Evolutionary conservation across 2,797 vertebrate genomes (phyloP).

Genomic region (Anabacerthia variegaticeps): DNA sequence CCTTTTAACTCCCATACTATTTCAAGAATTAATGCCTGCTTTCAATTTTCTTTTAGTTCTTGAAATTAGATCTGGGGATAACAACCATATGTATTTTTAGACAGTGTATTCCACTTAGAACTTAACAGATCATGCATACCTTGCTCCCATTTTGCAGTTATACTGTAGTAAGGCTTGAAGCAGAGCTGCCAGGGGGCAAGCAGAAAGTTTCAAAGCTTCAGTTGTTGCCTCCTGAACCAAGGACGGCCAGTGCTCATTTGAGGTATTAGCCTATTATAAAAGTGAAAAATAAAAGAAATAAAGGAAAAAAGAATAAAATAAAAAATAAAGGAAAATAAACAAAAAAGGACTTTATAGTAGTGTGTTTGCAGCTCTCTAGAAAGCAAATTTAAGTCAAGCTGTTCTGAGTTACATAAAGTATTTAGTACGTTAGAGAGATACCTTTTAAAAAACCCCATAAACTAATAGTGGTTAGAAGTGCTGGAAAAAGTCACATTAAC

Average conservation of each 20-base stretch:
- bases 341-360: background rate
- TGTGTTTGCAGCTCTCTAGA: background rate
- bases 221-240: slow-evolving; percentile 90
- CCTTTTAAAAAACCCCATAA: background rate
- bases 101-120: background rate
- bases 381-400: background rate
- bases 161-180: slow-evolving; percentile 92
- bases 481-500: background rate
- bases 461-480: background rate
- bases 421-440: background rate
- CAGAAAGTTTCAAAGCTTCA: slow-evolving; percentile 88
- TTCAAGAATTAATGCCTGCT: background rate
- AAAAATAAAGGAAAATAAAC: accelerated
- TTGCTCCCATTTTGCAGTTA: slow-evolving; percentile 84
- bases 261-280: slow-evolving; percentile 78
- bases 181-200: slow-evolving; percentile 85
- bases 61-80: background rate
- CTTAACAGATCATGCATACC: slow-evolving; percentile 69
- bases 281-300: background rate
- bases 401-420: background rate
- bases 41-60: background rate
- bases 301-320: accelerated
- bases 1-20: background rate
- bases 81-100: background rate
- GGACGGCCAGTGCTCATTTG: slow-evolving; percentile 86